A percentile compares a stretch with the other conserved stretches of the same genome.
These are phyloP conservation scores for Zapus hudsonius DNA, from an alignment of 2,113 vertebrate genomes.

Conservation along the genomic window DNA sequence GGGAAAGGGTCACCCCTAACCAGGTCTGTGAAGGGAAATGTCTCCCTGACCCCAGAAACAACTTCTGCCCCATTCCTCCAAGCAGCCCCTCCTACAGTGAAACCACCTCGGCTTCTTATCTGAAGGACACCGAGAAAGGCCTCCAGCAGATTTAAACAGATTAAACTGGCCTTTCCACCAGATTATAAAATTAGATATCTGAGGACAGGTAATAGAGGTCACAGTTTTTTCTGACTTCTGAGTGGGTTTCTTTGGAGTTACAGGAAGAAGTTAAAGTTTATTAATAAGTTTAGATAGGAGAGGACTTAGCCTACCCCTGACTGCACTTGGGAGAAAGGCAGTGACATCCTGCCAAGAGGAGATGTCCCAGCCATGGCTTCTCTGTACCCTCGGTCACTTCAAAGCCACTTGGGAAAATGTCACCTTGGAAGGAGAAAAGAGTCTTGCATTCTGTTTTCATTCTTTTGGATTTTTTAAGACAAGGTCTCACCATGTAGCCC, in stretches of 20 bases:
- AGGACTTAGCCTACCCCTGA: too few relatives aligned
- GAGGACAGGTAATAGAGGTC: neutral
- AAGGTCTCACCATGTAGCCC: neutral
- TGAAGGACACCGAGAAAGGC: neutral
- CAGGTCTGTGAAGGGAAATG: neutral
- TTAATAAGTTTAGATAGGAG: neutral
- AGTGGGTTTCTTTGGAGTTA: neutral
- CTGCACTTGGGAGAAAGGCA: too few relatives aligned
- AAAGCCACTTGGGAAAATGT: neutral
- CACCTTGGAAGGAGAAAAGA: neutral
- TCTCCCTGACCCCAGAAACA: neutral
- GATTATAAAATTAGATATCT: neutral
- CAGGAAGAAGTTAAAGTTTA: slow-evolving; percentile 13
- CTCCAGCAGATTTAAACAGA: slow-evolving; percentile 16
- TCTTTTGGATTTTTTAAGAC: neutral
- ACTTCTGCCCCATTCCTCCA: neutral
- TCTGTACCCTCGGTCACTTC: neutral
- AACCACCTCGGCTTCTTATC: neutral
- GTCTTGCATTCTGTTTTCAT: neutral
- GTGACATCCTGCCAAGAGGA: too few relatives aligned
- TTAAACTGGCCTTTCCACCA: neutral
- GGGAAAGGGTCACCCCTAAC: neutral
- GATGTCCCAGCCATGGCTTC: too few relatives aligned
- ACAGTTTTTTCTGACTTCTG: neutral
- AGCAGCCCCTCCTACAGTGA: neutral